A percentile compares a stretch with the other conserved stretches of the same genome.
phyloP scores from a whole-genome alignment of 2,888 invertebrate species.

The Volucella bombylans region DNA sequence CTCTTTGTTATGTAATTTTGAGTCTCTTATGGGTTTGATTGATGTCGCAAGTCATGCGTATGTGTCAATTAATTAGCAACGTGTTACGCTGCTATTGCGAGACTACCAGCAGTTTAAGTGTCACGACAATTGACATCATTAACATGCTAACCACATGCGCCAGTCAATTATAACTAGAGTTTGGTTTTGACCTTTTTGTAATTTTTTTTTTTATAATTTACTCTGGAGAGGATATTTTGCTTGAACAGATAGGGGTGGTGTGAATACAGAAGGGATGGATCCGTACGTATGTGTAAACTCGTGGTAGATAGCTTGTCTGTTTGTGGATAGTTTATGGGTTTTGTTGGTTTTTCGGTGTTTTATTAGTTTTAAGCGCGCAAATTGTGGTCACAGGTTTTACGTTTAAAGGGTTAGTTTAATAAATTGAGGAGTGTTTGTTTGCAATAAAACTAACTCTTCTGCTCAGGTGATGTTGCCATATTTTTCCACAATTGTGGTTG shows the following conservation, averaged over 20 bases:
- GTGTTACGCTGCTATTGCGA: constrained; percentile 5
- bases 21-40: constrained; percentile 16
- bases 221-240: neutral
- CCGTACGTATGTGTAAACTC: neutral
- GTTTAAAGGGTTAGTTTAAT: neutral
- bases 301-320: constrained; percentile 24
- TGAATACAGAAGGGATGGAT: neutral
- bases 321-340: constrained; percentile 43
- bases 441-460: too few species aligned
- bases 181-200: too few species aligned
- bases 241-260: too few species aligned
- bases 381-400: neutral
- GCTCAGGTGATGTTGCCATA: neutral
- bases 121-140: constrained; percentile 28
- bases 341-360: constrained; percentile 37
- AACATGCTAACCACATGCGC: constrained; percentile 26
- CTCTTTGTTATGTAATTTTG: neutral
- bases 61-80: constrained; percentile 18
- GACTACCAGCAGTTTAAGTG: constrained; percentile 13
- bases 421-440: too few species aligned
- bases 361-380: constrained; percentile 32
- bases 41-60: constrained; percentile 4
- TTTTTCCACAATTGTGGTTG: neutral
- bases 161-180: constrained; percentile 4
- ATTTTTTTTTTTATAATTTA: neutral